Percentiles rank a stretch among this genome's conserved stretches.
These are phyloP conservation scores for Rhinogobio ventralis DNA, from an alignment of 2,797 vertebrate genomes.

Conservation along the genomic window DNA sequence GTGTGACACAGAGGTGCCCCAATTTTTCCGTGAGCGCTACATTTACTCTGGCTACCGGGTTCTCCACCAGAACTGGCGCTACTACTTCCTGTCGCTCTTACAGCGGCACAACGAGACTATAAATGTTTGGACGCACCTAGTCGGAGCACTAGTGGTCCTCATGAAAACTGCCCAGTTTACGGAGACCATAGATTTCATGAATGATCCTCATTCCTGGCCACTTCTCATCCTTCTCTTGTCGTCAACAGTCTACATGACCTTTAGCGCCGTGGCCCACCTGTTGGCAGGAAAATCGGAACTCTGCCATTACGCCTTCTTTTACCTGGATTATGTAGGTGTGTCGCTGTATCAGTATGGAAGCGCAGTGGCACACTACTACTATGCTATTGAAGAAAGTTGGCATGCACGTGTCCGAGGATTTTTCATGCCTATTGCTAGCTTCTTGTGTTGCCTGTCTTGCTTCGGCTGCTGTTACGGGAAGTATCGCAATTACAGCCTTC, in stretches of 20 bases:
- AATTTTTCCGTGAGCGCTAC: slow-evolving; percentile 84
- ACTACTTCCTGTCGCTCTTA: slow-evolving; percentile 88
- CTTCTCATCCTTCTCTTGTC: slow-evolving; percentile 84
- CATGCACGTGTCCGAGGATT: slow-evolving; percentile 69
- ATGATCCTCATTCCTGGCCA: slow-evolving; percentile 84
- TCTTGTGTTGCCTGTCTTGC: slow-evolving; percentile 87
- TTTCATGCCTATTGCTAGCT: slow-evolving; percentile 81
- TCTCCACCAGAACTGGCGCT: slow-evolving; percentile 83
- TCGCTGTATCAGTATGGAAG: slow-evolving; percentile 92
- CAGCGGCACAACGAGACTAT: slow-evolving; percentile 90
- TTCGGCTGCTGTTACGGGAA: slow-evolving; percentile 89
- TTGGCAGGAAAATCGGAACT: slow-evolving; percentile 88
- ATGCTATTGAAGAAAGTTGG: slow-evolving; percentile 80
- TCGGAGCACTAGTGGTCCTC: slow-evolving; percentile 79
- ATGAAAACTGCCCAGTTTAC: slow-evolving; percentile 72
- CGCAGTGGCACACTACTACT: slow-evolving; percentile 87
- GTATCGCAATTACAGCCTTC: slow-evolving; percentile 74
- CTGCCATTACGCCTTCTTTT: slow-evolving; percentile 88
- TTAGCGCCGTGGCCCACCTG: slow-evolving; percentile 86
- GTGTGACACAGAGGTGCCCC: slow-evolving; percentile 81
- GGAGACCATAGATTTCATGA: slow-evolving; percentile 78
- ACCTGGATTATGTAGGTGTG: slow-evolving; percentile 91
- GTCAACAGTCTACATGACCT: slow-evolving; percentile 81
- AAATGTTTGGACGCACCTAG: slow-evolving; percentile 91
- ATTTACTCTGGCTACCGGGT: slow-evolving; percentile 86